phyloP scores from a whole-genome alignment of 2,113 vertebrate species.

The Myiozetetes cayanensis region DNA sequence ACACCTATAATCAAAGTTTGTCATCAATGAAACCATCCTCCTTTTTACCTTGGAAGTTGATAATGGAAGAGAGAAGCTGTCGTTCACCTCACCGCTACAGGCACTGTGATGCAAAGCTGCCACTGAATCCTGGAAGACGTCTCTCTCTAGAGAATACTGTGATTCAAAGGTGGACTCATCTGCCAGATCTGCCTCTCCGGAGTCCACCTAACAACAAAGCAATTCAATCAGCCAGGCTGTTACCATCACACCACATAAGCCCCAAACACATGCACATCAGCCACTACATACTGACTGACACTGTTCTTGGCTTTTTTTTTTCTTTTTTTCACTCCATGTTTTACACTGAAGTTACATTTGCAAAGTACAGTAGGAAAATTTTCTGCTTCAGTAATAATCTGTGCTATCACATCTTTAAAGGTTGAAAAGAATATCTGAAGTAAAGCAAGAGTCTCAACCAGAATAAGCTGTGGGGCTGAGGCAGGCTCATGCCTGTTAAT shows the following conservation, averaged over 20 bases:
- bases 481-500: neutral
- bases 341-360: neutral
- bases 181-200: slow-evolving; percentile 78
- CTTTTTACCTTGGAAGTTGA: slow-evolving; percentile 83
- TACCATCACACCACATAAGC: neutral
- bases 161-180: slow-evolving; percentile 81
- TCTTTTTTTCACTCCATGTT: neutral
- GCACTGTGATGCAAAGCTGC: slow-evolving; percentile 81
- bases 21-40: neutral
- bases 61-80: slow-evolving; percentile 64
- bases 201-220: slow-evolving; percentile 83
- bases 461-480: neutral
- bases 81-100: slow-evolving; percentile 76
- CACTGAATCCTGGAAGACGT: slow-evolving; percentile 81
- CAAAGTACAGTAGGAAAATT: neutral
- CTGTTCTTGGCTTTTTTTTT: neutral
- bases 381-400: neutral
- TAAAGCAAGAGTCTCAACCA: neutral
- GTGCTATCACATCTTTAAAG: neutral
- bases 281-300: neutral
- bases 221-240: slow-evolving; percentile 26
- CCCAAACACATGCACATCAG: neutral
- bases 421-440: neutral
- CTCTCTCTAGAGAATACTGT: slow-evolving; percentile 74
- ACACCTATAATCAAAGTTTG: neutral